Base-by-base conservation (phyloP, 2,113 vertebrate species). In the Chroicocephalus ridibundus region DNA sequence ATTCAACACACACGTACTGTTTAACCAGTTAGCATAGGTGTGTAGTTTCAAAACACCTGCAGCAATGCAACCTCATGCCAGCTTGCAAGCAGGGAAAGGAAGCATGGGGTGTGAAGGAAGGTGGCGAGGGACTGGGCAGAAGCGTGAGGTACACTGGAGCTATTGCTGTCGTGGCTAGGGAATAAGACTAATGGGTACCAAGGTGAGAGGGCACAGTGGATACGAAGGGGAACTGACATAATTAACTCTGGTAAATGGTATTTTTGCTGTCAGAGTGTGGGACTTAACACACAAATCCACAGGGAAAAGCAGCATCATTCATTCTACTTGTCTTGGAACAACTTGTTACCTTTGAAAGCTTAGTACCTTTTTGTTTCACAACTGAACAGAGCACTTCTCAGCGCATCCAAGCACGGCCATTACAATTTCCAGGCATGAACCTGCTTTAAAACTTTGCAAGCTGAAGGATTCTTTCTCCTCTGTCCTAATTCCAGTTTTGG, bases 131-230 rank as follows among this genome's bases (percentile, higher is more conserved):
- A 38, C 65, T 60, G 20, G 44, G 51, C 62, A 74, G 54, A 75
- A 64, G 19, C 2, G 0, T 40, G 18, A 6, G 20, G 3, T 75
- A 69, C 3, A 1, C 14, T n/a, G 34, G 24, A 57, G 44, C 12
- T 82, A 4, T 27, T 60, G 51, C 25, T 47, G 25, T 32, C 1
- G 1, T 42, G 29, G 34, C 40, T 61, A 24, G 38, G 38, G 21
- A 47, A 36, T 12, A 54, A 13, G 57, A 69, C 42, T 52, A 58
- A 36, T 1, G 3, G 13, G 20, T 46, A 38, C 7, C 11, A 34
- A 51, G 27, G 22, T 29, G 42, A 80, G 40, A 74, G 10, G 18
- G 29, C 42, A 49, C 31, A 61, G 27, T 36, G 46, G 27, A 29
- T 51, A n/a, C 3, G 9, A 69, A 76, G 62, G 24, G 10, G 24